Percentiles rank a stretch among this genome's conserved stretches.
Evolutionary conservation across 2,797 vertebrate genomes (phyloP).

Genomic region (Phalloptychus januarius): DNA sequence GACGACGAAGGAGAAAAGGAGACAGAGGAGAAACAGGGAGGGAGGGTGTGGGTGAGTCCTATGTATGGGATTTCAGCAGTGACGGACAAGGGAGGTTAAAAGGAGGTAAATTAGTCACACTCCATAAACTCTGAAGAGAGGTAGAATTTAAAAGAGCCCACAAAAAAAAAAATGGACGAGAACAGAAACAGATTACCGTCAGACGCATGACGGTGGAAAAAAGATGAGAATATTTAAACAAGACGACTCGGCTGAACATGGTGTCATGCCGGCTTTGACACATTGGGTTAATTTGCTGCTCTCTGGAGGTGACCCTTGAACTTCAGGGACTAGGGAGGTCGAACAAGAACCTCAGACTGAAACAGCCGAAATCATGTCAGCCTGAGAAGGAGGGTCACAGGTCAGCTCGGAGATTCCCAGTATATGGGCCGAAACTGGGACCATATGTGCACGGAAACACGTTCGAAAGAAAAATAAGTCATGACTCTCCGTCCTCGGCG

Average conservation of each 20-base stretch:
- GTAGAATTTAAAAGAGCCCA: constrained; percentile 63
- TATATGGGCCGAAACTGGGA: constrained; percentile 83
- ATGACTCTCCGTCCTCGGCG: constrained; percentile 60
- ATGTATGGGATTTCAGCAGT: constrained; percentile 47
- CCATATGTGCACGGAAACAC: constrained; percentile 84
- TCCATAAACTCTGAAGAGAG: constrained; percentile 71
- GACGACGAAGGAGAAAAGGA: constrained; percentile 49
- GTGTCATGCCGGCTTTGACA: constrained; percentile 85
- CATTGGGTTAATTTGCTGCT: constrained; percentile 89
- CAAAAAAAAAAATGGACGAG: constrained; percentile 11
- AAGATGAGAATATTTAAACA: constrained; percentile 55
- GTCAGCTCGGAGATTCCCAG: constrained; percentile 75
- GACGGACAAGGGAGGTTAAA: constrained; percentile 52
- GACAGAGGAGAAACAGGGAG: constrained; percentile 30
- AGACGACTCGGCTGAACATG: constrained; percentile 76
- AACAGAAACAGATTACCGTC: constrained; percentile 51
- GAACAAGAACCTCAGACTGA: constrained; percentile 71
- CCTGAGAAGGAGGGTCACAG: constrained; percentile 81
- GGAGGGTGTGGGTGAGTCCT: constrained; percentile 36
- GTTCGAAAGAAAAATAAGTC: constrained; percentile 82
- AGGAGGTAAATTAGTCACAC: constrained; percentile 66
- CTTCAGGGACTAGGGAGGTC: constrained; percentile 74
- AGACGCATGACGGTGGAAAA: constrained; percentile 50
- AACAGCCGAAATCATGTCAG: constrained; percentile 84
- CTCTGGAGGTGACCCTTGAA: constrained; percentile 80